phyloP scores from a whole-genome alignment of 2,797 vertebrate genomes.

The Rousettus madagascariensis region DNA sequence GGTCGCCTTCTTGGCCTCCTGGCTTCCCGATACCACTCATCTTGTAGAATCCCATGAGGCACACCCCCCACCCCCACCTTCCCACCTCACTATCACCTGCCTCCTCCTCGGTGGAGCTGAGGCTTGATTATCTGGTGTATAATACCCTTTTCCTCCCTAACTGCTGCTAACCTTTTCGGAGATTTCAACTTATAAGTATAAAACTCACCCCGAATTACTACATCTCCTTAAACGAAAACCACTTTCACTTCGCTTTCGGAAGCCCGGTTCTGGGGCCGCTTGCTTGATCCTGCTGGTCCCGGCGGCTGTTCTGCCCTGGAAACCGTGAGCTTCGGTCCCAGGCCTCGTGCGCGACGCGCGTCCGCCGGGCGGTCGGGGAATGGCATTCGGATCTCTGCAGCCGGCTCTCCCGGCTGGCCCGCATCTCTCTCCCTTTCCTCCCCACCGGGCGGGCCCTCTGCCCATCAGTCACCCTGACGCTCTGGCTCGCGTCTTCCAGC shows the following conservation, averaged over 20 bases:
- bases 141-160: background rate
- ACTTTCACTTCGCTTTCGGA: background rate
- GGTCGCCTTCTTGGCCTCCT: background rate
- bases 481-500: background rate
- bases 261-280: background rate
- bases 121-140: background rate
- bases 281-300: background rate
- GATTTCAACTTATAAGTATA: background rate
- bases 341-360: background rate
- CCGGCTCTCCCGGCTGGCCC: background rate
- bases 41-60: rapidly evolving
- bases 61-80: too few species aligned
- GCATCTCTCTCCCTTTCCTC: background rate
- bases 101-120: too few species aligned
- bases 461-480: background rate
- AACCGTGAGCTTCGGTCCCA: background rate
- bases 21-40: background rate
- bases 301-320: background rate
- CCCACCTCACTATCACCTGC: too few species aligned
- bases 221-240: background rate
- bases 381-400: background rate
- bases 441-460: background rate
- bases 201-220: background rate
- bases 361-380: background rate
- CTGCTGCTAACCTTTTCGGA: background rate